Evolutionary conservation across 2,797 vertebrate genomes (phyloP), one percentile per base, ranked within the genome.

Genomic region (Streptopelia turtur): DNA sequence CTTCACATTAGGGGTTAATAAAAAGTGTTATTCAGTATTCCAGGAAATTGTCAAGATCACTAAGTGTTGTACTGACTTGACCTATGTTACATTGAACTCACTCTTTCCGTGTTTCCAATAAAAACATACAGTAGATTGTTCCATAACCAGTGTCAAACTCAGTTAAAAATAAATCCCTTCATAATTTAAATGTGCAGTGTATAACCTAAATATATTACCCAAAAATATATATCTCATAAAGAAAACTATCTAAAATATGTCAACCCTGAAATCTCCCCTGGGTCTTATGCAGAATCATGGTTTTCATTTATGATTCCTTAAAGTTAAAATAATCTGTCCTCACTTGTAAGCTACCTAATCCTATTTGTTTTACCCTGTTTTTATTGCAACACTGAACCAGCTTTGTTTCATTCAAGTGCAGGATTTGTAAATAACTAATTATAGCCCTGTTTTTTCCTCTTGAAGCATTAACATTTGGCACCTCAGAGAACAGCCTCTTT

Each of bases 41-140:
- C 96, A 97, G 97, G 97, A 97, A 97, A 95, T 94, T 64, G 97
- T 96, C 97, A 95, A 53, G 94, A 96, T 94, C 93, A n/a, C 90
- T 76, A 90, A 97, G 95, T 81, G 82, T 91, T 84, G 81, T 74
- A 95, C 92, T 88, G 71, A 74, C 74, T 81, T 90, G 97, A 98
- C 97, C 97, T 95, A 74, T 39, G 89, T 86, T 93, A 82, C 81
- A 72, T 9, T 91, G 97, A 96, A 94, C 96, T 95, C 95, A 80
- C 85, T 86, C 87, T 84, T 95, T 96, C 97, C 93, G 81, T 90
- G 97, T 90, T 97, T 97, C 97, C 96, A 94, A 97, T 97, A 96
- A 97, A 97, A 97, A 95, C 49, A 92, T 55, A 78, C 80, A 76
- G 87, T 92, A 95, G 95, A 72, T 86, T 96, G 76, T 96, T 97